A percentile compares a stretch with the other conserved stretches of the same genome.
phyloP scores from a whole-genome alignment of 2,888 invertebrate species.

The Lasioglossum zephyrum region DNA sequence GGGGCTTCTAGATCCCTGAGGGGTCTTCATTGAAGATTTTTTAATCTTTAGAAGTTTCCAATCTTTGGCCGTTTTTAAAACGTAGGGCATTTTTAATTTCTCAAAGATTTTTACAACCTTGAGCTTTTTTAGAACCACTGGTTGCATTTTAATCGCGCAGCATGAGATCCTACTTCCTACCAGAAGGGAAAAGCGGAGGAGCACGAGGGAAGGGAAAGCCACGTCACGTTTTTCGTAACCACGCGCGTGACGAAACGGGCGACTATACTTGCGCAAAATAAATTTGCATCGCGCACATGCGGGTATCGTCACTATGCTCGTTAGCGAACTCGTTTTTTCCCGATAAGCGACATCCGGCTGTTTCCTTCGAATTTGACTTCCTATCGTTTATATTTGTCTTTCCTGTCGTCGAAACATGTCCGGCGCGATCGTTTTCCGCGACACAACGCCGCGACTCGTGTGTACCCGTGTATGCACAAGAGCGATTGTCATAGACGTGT shows the following conservation, averaged over 20 bases:
- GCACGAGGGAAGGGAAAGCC: background rate
- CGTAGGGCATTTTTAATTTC: too few relatives aligned
- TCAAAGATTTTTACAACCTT: too few relatives aligned
- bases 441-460: background rate
- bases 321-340: background rate
- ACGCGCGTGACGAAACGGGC: background rate
- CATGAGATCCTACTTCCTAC: too few relatives aligned
- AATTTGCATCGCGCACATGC: background rate
- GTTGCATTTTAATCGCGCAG: background rate
- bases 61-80: too few relatives aligned
- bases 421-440: background rate
- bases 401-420: background rate
- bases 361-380: background rate
- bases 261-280: slow-evolving; percentile 1
- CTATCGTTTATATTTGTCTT: background rate
- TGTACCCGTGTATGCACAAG: background rate
- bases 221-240: background rate
- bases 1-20: too few relatives aligned
- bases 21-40: too few relatives aligned
- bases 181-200: background rate
- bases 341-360: background rate
- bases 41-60: rapidly evolving
- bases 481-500: slow-evolving; percentile 12
- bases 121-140: too few relatives aligned
- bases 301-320: background rate